Percentiles rank a stretch among this genome's conserved stretches.
phyloP scores from a whole-genome alignment of 64 coral and sea anemone species.

The Montipora efflorescens region DNA sequence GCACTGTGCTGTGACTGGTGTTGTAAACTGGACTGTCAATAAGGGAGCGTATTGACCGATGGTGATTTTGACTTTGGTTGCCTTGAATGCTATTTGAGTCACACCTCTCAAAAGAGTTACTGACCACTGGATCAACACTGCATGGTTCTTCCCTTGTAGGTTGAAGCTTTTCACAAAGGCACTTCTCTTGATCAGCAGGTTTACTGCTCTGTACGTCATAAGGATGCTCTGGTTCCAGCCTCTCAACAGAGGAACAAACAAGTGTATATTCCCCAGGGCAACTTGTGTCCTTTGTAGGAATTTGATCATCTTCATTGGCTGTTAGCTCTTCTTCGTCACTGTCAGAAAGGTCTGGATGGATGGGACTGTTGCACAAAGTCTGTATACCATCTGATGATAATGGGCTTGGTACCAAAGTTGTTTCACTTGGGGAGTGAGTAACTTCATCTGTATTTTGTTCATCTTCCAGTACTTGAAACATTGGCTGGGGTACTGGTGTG shows the following conservation, averaged over 20 bases:
- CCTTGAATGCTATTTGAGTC: neutral
- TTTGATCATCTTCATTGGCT: constrained; percentile 34
- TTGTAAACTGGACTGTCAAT: constrained; percentile 53
- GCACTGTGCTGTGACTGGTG: constrained; percentile 29
- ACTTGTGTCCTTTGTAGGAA: constrained; percentile 46
- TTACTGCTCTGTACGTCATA: neutral
- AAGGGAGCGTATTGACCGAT: constrained; percentile 30
- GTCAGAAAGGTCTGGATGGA: neutral
- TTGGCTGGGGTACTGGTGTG: neutral
- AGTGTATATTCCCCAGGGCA: neutral
- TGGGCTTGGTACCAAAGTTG: constrained; percentile 35
- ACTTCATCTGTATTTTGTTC: neutral
- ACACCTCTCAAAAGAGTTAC: neutral
- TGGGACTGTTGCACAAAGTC: constrained; percentile 35
- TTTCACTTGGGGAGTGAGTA: constrained; percentile 12
- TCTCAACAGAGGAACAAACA: constrained; percentile 13
- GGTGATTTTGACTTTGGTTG: constrained; percentile 7
- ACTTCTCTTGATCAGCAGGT: neutral
- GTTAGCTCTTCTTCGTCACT: constrained; percentile 24
- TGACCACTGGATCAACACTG: neutral
- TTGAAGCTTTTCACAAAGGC: neutral
- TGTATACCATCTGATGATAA: constrained; percentile 26
- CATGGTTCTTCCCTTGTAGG: neutral
- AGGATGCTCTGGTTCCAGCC: constrained; percentile 40
- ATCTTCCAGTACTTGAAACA: neutral